A percentile compares a stretch with the other conserved stretches of the same genome.
phyloP scores from a whole-genome alignment of 2,888 invertebrate genomes.

The Mimachlamys varia region DNA sequence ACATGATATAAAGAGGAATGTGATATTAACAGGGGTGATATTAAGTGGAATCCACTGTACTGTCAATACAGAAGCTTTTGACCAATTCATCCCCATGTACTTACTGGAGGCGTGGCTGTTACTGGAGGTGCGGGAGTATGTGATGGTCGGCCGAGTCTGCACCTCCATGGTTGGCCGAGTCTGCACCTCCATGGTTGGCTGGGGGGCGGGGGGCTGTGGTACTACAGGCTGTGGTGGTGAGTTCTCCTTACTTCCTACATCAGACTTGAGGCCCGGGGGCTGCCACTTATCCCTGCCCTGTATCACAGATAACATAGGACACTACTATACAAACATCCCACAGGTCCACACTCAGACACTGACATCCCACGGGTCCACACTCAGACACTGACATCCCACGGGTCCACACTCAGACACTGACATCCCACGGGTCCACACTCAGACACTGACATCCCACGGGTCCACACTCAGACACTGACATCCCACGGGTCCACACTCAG shows the following conservation, averaged over 20 bases:
- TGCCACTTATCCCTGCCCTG: slow-evolving; percentile 62
- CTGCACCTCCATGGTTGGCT: slow-evolving; percentile 49
- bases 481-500: no score
- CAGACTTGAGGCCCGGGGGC: not conserved
- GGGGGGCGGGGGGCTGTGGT: slow-evolving; percentile 21
- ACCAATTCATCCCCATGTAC: slow-evolving; percentile 38
- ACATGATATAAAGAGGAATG: no score
- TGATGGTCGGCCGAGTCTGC: slow-evolving; percentile 58
- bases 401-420: no score
- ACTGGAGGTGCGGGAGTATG: slow-evolving; percentile 45
- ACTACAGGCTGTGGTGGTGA: slow-evolving; percentile 64
- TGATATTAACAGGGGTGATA: no score
- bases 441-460: no score
- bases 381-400: no score
- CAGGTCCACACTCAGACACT: not conserved
- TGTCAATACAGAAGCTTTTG: no score
- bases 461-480: no score
- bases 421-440: no score
- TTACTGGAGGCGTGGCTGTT: slow-evolving; percentile 63
- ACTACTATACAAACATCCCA: no score
- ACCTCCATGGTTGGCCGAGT: slow-evolving; percentile 54
- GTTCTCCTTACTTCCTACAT: slow-evolving; percentile 68
- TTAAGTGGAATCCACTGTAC: no score
- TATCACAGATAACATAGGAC: not conserved
- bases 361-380: no score